Evolutionary conservation across 2,888 invertebrate species (phyloP).

Genomic region (Zelleria hepariella): DNA sequence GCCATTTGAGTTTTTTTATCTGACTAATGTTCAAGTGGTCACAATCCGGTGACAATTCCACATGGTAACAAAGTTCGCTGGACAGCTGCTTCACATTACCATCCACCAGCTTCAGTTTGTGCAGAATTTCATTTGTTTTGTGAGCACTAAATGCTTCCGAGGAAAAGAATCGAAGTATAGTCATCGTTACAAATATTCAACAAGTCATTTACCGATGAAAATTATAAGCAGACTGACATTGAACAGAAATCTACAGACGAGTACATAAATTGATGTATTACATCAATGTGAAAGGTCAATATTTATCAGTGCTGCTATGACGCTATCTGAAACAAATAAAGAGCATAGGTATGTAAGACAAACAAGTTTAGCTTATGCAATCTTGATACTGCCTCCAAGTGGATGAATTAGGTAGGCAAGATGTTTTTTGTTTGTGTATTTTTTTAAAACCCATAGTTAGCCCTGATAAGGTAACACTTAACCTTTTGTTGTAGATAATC

Average conservation of each 20-base stretch:
- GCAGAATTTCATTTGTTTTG: constrained; percentile 71
- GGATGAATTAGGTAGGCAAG: neutral
- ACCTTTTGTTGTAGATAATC: no score
- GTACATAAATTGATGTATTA: constrained; percentile 29
- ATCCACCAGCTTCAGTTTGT: constrained; percentile 64
- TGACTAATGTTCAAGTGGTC: constrained; percentile 72
- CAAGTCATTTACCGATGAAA: neutral
- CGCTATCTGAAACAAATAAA: constrained; percentile 47
- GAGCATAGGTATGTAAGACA: constrained; percentile 27
- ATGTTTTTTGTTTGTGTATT: no score
- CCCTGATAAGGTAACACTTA: no score
- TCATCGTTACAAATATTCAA: constrained; percentile 42
- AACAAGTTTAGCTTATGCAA: constrained; percentile 48
- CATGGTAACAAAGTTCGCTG: constrained; percentile 86
- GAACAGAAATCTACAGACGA: constrained; percentile 15
- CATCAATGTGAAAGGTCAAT: constrained; percentile 65
- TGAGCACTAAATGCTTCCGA: constrained; percentile 73
- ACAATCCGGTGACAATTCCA: constrained; percentile 72
- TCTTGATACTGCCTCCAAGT: constrained; percentile 10
- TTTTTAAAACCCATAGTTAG: no score
- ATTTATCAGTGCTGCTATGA: constrained; percentile 27
- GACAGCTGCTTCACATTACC: constrained; percentile 65
- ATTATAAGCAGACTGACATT: neutral
- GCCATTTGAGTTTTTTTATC: constrained; percentile 79
- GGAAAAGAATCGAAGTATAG: constrained; percentile 74